Evolutionary conservation across 2,797 vertebrate species (phyloP).

Genomic region (Orestias chungarensis): DNA sequence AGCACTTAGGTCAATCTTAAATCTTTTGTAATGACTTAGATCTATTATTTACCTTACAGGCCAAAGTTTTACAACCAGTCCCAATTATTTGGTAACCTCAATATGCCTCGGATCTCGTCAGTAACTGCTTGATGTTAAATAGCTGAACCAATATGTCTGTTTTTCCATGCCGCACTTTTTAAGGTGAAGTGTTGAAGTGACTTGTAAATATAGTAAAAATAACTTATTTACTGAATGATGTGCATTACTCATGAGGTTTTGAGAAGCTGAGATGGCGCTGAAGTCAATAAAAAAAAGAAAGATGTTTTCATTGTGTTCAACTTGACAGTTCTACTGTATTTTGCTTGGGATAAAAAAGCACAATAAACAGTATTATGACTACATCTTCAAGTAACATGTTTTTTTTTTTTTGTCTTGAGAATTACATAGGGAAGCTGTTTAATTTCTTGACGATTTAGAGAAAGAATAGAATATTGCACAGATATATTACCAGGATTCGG

Average conservation of each 20-base stretch:
- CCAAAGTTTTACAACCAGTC: slow-evolving; percentile 4
- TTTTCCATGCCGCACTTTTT: slow-evolving; percentile 29
- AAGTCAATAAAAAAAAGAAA: slow-evolving; percentile 40
- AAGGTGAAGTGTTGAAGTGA: slow-evolving; percentile 22
- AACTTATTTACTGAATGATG: slow-evolving; percentile 65
- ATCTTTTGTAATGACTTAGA: background rate
- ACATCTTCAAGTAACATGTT: slow-evolving; percentile 44
- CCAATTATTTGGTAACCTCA: slow-evolving; percentile 32
- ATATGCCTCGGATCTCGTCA: slow-evolving; percentile 4
- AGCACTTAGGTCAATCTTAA: background rate
- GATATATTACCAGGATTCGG: background rate
- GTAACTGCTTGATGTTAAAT: slow-evolving; percentile 26
- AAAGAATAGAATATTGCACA: too few species aligned
- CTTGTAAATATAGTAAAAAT: slow-evolving; percentile 61
- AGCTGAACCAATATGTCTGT: slow-evolving; percentile 37
- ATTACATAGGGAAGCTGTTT: background rate
- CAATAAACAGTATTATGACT: slow-evolving; percentile 76
- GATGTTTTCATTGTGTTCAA: slow-evolving; percentile 51
- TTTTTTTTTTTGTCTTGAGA: slow-evolving; percentile 28
- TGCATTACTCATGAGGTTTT: slow-evolving; percentile 41
- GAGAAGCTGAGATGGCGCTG: slow-evolving; percentile 27
- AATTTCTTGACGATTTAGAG: background rate
- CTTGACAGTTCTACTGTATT: slow-evolving; percentile 68
- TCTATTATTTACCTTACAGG: background rate
- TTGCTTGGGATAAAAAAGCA: slow-evolving; percentile 55